Evolutionary conservation across 2,888 invertebrate species (phyloP).

Genomic region (Hydrotaea diabolus): DNA sequence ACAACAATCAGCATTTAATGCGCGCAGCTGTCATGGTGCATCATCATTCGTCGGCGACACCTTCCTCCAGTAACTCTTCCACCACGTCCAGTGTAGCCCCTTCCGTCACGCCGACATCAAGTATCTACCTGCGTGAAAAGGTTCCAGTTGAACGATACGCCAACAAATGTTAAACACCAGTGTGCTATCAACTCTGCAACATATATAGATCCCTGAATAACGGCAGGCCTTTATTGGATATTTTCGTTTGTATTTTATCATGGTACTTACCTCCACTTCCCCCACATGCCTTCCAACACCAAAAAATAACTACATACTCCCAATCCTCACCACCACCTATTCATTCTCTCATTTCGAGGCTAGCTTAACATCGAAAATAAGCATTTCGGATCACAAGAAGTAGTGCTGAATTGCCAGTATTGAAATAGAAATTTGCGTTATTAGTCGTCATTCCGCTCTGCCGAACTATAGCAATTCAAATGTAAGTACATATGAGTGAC

Average conservation of each 20-base stretch:
- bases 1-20: constrained; percentile 70
- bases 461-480: too few species aligned
- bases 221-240: constrained; percentile 9
- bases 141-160: constrained; percentile 63
- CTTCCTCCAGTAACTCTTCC: constrained; percentile 68
- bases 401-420: constrained; percentile 9
- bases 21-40: constrained; percentile 68
- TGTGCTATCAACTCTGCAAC: constrained; percentile 3
- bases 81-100: constrained; percentile 69
- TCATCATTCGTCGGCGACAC: constrained; percentile 69
- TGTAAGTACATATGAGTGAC: too few species aligned
- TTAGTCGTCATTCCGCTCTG: too few species aligned
- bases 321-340: neutral
- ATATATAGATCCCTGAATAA: constrained; percentile 3
- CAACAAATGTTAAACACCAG: constrained; percentile 66
- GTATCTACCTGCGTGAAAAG: constrained; percentile 63
- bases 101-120: constrained; percentile 65
- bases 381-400: neutral
- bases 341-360: constrained; percentile 1
- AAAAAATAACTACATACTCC: constrained; percentile 9
- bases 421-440: neutral
- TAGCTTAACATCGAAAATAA: constrained; percentile 8
- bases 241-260: constrained; percentile 2
- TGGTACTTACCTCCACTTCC: constrained; percentile 41
- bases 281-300: constrained; percentile 27